Evolutionary conservation across 2,797 vertebrate species (phyloP).

Genomic region (Anabacerthia variegaticeps): DNA sequence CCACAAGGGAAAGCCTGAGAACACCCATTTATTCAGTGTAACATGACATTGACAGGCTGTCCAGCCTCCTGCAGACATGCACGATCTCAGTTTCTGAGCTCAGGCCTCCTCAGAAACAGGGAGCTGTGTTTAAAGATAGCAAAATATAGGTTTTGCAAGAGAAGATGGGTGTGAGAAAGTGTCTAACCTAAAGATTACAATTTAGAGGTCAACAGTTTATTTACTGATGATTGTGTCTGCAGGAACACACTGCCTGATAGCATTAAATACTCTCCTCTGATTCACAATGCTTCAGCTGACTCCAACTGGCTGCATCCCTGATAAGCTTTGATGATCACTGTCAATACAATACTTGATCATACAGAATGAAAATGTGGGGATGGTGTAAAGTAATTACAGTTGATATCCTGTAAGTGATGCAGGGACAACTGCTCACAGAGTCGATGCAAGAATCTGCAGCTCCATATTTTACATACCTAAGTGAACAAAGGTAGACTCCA

Average conservation of each 20-base stretch:
- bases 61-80: not conserved
- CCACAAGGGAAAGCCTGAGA: not conserved
- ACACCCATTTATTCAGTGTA: not conserved
- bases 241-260: not conserved
- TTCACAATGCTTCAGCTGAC: not conserved
- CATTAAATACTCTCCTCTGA: not conserved
- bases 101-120: conserved; percentile 13
- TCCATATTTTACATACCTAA: not conserved
- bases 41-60: not conserved
- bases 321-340: not conserved
- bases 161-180: not conserved
- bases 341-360: not conserved
- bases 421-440: not conserved
- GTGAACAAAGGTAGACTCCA: not conserved
- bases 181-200: not conserved
- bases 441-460: not conserved
- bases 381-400: not conserved
- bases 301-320: not conserved
- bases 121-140: not conserved
- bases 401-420: not conserved
- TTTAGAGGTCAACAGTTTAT: conserved; percentile 41
- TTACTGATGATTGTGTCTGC: not conserved
- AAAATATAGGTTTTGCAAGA: not conserved
- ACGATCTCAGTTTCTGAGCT: conserved; percentile 12
- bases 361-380: not conserved